A percentile compares a stretch with the other conserved stretches of the same genome.
phyloP scores from a whole-genome alignment of 92 coral and sea anemone species.

The Palythoa grandiflora region DNA sequence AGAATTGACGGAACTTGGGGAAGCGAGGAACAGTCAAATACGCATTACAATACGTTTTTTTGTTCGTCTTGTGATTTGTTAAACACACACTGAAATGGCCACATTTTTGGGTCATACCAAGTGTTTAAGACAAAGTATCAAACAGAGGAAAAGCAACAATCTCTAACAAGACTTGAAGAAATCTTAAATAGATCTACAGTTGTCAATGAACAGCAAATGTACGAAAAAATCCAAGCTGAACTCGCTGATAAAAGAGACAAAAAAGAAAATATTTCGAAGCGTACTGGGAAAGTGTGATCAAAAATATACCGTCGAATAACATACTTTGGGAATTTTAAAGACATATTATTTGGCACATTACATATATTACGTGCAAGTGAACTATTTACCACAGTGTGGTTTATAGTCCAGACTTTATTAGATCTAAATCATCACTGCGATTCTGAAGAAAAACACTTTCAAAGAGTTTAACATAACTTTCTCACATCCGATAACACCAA shows the following conservation, averaged over 20 bases:
- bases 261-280: not conserved
- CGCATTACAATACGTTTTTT: constrained; percentile 43
- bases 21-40: constrained; percentile 24
- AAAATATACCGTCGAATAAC: not conserved
- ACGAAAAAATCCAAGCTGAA: not conserved
- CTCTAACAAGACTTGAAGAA: not conserved
- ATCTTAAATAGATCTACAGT: not conserved
- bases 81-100: not conserved
- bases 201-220: not conserved
- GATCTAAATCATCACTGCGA: constrained; percentile 20
- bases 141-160: not conserved
- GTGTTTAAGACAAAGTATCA: not conserved
- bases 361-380: constrained; percentile 27
- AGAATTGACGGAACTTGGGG: constrained; percentile 12
- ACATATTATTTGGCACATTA: constrained; percentile 47
- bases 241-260: not conserved
- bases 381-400: constrained; percentile 27
- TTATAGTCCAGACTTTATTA: constrained; percentile 40
- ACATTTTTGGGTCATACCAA: not conserved
- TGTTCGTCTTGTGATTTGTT: constrained; percentile 19
- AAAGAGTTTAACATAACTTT: not conserved
- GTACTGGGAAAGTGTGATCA: not conserved
- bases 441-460: not conserved
- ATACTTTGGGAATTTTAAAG: not conserved
- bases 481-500: constrained; percentile 9